Evolutionary conservation across 2,113 vertebrate genomes (phyloP), one percentile per base, ranked within the genome.

Genomic region (Narcine bancroftii): DNA sequence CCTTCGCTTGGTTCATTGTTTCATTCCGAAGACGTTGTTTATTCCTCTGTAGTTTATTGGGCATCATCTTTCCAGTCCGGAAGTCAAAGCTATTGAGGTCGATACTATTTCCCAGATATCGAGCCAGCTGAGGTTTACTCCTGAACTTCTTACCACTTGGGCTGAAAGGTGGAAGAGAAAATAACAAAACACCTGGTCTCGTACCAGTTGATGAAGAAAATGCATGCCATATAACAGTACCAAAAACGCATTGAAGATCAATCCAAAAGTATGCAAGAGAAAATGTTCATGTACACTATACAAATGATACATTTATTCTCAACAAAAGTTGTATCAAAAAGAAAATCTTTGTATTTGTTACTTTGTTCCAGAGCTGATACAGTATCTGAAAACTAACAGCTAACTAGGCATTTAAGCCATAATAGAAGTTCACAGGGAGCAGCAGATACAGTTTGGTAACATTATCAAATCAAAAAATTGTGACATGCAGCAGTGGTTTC

Each of bases 71-170:
- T 94, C 97, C 98, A 53, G 96, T 95, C 92, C 96, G 95, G 95
- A 97, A 97, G 94, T 98, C 97, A 95, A 97, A 96, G 94, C 96
- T 95, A 94, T 96, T 97, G 95, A 97, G 96, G 92, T 98, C 97
- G 93, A 97, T 94, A 93, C 97, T 96, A 94, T 97, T 97, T 77
- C 97, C 97, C 94, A 98, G 96, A 93, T 97, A 97, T 87, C 98
- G 97, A 77, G 96, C 96, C 94, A 98, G 95, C 94, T 98, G 98
- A 73, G 98, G 97, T 93, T 98, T 99, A 95, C 96, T 97, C 94
- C 98, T 96, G 94, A 99, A 97, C 92, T 97, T 97, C 96, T 98
- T 99, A 79, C 97, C 97, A 92, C 97, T 97, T 50, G 97, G 95
- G 95, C 98, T 99, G 93, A n/a, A 93, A 95, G 93, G 50, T 15